Evolutionary conservation across 2,888 invertebrate species (phyloP), one percentile per base, ranked within the genome.

Genomic region (Hyposoter didymator): DNA sequence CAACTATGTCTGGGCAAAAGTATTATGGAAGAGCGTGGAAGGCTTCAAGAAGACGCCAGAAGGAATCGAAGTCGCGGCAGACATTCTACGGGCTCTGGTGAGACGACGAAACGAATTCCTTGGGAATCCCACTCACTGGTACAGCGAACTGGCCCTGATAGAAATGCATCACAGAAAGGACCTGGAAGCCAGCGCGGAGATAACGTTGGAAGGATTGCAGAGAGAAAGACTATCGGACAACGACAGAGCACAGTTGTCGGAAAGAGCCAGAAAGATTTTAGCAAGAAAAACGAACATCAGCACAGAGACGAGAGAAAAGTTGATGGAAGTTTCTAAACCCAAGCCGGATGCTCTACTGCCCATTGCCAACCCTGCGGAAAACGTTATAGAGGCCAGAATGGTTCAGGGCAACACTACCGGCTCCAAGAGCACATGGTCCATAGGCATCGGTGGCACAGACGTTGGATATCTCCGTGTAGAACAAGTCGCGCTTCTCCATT

Each of bases 101-200:
- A 19, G 86, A 5, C 90, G 90, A 32, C 76, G 90, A 0, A 80
- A 78, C 32, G 89, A 90, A 43, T 85, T 88, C 43, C 89, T 89
- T 78, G 86, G 80, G 1, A 88, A 87, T 64, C 87, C 88, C 55
- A 92, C 91, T 5, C 78, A 62, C 3, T 93, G 92, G 92, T 93
- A 92, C 47, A 69, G 35, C 2, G 93, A 94, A 76, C 87, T 94
- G n/a, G 91, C 92, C 0, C 78, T 92, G 3, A 91, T 93, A 49
- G 89, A 93, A 82, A 90, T 90, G 89, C 83, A 89, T 84, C 90
- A 93, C 45, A 76, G 79, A 4, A 93, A 92, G 81, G 78, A 94
- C 84, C 43, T 90, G 1, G 88, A 92, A 62, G 49, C 52, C 0
- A 90, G 91, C 81, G 92, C 91, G 1, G n/a, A 45, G 0, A 62